Percentiles rank a stretch among this genome's conserved stretches.
Conservation (phyloP, 2,797 vertebrate genomes). For the Morus bassanus region DNA sequence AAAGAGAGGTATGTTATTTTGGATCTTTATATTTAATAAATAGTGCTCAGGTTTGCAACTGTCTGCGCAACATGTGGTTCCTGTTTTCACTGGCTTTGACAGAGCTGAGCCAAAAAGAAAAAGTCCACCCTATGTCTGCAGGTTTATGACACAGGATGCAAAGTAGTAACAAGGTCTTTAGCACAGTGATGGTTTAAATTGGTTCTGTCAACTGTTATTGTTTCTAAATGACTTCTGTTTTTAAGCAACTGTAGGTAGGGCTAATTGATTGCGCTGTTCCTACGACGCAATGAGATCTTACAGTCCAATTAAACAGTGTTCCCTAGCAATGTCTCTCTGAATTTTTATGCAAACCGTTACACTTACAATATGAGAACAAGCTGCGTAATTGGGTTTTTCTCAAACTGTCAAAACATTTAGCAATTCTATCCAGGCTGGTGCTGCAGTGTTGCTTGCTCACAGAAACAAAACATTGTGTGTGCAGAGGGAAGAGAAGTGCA, state of each 20-base stretch:
- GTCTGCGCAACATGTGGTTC: fast-evolving
- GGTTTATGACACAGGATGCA: not conserved
- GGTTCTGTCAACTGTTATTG: not conserved
- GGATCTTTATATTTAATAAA: not conserved
- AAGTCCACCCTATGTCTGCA: not conserved
- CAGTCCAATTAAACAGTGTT: not conserved
- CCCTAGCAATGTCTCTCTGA: not conserved
- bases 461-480: not conserved
- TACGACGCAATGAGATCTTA: not conserved
- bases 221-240: not conserved
- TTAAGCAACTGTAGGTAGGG: not conserved
- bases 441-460: not conserved
- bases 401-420: constrained; percentile 4
- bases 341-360: not conserved
- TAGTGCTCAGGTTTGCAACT: not conserved
- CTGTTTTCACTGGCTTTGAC: not conserved
- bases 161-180: not conserved
- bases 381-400: not conserved
- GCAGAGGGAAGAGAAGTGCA: not conserved
- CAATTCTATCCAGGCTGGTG: not conserved
- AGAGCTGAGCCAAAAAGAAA: not conserved
- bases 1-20: not conserved
- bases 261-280: not conserved
- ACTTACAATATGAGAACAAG: not conserved
- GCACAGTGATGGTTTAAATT: not conserved